These are phyloP conservation scores for Coryphaenoides rupestris DNA, from an alignment of 2,113 vertebrate genomes.

Conservation along the genomic window DNA sequence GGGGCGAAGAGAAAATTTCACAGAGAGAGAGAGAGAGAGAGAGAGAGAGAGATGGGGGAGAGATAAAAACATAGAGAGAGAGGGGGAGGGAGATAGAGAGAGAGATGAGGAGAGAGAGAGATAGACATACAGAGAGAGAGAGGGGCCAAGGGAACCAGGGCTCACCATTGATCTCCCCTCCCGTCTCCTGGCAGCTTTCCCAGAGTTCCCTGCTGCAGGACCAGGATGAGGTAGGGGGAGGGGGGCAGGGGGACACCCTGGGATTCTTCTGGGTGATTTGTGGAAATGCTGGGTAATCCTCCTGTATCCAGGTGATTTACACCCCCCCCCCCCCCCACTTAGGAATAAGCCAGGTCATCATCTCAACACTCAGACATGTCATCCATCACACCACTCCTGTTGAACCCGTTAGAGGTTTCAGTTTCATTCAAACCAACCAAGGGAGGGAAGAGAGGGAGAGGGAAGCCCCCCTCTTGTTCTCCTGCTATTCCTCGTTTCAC, in stretches of 20 bases:
- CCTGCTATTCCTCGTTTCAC: too few relatives aligned
- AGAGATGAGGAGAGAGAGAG: neutral
- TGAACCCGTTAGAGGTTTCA: conserved; percentile 54
- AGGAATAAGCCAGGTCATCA: conserved; percentile 61
- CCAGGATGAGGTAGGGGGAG: too few relatives aligned
- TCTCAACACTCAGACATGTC: conserved; percentile 57
- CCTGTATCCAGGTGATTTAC: conserved; percentile 60
- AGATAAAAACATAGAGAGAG: neutral
- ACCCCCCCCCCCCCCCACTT: conserved; percentile 55
- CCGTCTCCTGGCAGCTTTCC: conserved; percentile 46
- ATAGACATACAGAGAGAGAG: conserved; percentile 3
- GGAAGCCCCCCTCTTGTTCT: too few relatives aligned
- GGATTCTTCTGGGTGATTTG: conserved; percentile 57
- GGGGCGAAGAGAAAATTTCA: too few relatives aligned
- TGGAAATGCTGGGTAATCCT: conserved; percentile 48
- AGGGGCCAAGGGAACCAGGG: conserved; percentile 8
- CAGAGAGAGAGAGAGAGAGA: neutral
- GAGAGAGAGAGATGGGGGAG: neutral
- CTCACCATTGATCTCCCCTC: conserved; percentile 15
- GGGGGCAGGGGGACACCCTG: conserved; percentile 48
- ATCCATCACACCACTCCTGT: conserved; percentile 49
- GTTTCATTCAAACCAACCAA: conserved; percentile 59
- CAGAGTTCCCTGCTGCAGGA: conserved; percentile 48
- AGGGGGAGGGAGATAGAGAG: neutral
- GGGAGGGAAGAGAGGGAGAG: too few relatives aligned